A percentile compares a stretch with the other conserved stretches of the same genome.
These are phyloP conservation scores for Ennomos quercinarius DNA, from an alignment of 2,888 invertebrate genomes.

Conservation along the genomic window DNA sequence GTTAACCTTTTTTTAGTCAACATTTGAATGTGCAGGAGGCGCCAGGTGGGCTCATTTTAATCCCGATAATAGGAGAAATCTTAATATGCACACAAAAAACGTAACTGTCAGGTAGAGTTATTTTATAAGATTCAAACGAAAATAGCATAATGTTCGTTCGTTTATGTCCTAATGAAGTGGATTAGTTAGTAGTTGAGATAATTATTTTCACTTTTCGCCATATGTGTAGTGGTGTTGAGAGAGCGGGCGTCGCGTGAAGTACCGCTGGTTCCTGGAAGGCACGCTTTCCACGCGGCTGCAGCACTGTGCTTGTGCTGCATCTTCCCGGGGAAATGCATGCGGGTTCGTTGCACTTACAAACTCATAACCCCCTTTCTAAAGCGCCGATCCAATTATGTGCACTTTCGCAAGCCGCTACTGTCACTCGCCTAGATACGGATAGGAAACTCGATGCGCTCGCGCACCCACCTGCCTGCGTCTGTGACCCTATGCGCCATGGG, in stretches of 20 bases:
- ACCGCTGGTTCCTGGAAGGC: constrained; percentile 75
- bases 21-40: constrained; percentile 52
- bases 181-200: constrained; percentile 30
- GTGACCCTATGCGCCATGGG: constrained; percentile 50
- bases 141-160: background rate
- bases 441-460: constrained; percentile 79
- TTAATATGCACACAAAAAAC: constrained; percentile 30
- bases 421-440: constrained; percentile 85
- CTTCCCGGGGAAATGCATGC: constrained; percentile 82
- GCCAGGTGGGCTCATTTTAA: constrained; percentile 67
- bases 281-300: constrained; percentile 72
- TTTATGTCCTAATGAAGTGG: constrained; percentile 4
- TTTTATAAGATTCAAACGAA: constrained; percentile 3
- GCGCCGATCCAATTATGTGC: constrained; percentile 85
- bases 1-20: constrained; percentile 56
- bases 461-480: constrained; percentile 65
- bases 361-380: constrained; percentile 86
- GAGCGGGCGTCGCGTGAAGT: constrained; percentile 52
- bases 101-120: constrained; percentile 2
- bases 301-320: constrained; percentile 61
- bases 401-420: constrained; percentile 85
- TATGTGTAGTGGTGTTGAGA: constrained; percentile 58
- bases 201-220: constrained; percentile 77
- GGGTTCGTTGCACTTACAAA: constrained; percentile 85
- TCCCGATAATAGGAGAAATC: constrained; percentile 38